A percentile compares a stretch with the other conserved stretches of the same genome.
Evolutionary conservation across 53 echinoderm and acorn worm species (phyloP).

Genomic region (Astropecten irregularis): DNA sequence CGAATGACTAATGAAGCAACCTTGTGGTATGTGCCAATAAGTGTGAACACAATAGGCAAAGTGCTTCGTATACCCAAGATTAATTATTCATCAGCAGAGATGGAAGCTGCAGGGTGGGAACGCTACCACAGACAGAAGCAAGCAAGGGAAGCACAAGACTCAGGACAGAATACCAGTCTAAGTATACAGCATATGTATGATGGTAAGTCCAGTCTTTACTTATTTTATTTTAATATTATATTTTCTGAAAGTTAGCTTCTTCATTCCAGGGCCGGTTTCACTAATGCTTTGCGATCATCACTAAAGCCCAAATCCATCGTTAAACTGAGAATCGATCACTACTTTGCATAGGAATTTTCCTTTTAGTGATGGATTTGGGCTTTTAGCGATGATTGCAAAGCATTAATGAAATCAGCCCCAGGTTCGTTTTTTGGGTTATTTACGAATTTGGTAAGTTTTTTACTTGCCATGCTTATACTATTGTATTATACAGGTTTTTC

Average conservation of each 20-base stretch:
- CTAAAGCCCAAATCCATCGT: too few species aligned
- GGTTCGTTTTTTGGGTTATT: neutral
- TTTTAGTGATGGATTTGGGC: too few species aligned
- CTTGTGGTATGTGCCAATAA: conserved; percentile 66
- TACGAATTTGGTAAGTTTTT: too few species aligned
- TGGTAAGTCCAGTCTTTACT: neutral
- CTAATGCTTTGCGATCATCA: too few species aligned
- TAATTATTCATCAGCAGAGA: conserved; percentile 40
- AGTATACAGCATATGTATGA: conserved; percentile 18
- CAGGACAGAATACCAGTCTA: conserved; percentile 44
- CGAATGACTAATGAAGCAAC: conserved; percentile 70
- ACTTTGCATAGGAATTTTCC: too few species aligned
- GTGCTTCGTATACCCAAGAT: conserved; percentile 51
- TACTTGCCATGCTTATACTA: too few species aligned
- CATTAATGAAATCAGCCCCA: too few species aligned
- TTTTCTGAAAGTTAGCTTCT: neutral
- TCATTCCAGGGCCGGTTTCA: too few species aligned
- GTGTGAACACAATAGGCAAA: conserved; percentile 14
- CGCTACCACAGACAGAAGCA: conserved; percentile 59
- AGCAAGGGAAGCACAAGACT: conserved; percentile 38
- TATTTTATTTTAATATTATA: neutral
- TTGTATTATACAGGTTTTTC: too few species aligned
- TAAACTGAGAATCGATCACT: too few species aligned
- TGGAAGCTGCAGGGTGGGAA: conserved; percentile 56
- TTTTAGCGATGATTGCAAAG: too few species aligned